phyloP scores from a whole-genome alignment of 1,140 invertebrate species.

The Eupeodes corollae region DNA sequence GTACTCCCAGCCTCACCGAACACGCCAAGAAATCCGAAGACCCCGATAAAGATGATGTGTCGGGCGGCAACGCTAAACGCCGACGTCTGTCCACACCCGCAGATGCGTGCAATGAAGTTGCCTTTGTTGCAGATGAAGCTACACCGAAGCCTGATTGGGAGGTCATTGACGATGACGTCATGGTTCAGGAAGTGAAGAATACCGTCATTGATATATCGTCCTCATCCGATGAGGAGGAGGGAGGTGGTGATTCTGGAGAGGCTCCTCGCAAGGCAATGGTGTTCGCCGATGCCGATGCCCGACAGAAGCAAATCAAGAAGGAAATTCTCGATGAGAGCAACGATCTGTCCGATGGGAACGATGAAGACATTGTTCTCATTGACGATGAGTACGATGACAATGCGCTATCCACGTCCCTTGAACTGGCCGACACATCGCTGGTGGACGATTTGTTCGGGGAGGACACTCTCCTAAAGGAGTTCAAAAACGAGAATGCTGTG shows the following conservation, averaged over 20 bases:
- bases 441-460: slow-evolving; percentile 24
- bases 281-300: slow-evolving; percentile 12
- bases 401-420: slow-evolving; percentile 6
- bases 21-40: neutral
- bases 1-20: neutral
- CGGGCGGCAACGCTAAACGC: slow-evolving; percentile 6
- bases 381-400: slow-evolving; percentile 31
- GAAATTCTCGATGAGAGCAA: slow-evolving; percentile 25
- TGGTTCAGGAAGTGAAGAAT: slow-evolving; percentile 5
- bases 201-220: slow-evolving; percentile 10
- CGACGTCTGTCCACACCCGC: slow-evolving; percentile 6
- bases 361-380: slow-evolving; percentile 28
- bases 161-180: slow-evolving; percentile 11
- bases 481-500: slow-evolving; percentile 22
- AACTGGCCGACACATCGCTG: slow-evolving; percentile 19
- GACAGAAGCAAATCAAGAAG: slow-evolving; percentile 19
- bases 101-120: neutral
- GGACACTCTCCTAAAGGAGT: slow-evolving; percentile 20
- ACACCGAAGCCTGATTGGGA: slow-evolving; percentile 2
- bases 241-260: slow-evolving; percentile 2
- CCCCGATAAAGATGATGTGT: slow-evolving; percentile 1
- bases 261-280: neutral
- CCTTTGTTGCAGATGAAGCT: neutral
- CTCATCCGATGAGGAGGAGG: slow-evolving; percentile 15
- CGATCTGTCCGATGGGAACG: slow-evolving; percentile 4